Evolutionary conservation across 2,113 vertebrate species (phyloP).

Genomic region (Ammodramus savannarum): DNA sequence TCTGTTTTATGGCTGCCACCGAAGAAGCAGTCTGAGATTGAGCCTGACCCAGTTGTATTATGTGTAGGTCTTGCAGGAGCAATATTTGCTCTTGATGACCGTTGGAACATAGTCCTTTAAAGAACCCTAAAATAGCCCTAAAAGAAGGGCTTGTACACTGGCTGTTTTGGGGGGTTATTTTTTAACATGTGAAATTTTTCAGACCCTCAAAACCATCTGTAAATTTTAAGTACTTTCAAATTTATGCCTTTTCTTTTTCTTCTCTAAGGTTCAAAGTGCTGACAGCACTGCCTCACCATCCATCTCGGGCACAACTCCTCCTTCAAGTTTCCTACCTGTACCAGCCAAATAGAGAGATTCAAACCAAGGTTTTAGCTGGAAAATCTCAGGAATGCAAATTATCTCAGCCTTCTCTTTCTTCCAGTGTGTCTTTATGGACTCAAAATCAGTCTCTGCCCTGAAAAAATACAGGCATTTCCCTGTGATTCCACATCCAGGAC

Average conservation of each 20-base stretch:
- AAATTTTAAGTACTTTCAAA: neutral
- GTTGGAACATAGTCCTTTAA: neutral
- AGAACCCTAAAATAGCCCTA: neutral
- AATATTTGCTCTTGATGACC: neutral
- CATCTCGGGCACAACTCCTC: fast-evolving
- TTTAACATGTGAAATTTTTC: neutral
- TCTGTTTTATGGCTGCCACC: slow-evolving; percentile 29
- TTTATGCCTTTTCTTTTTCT: neutral
- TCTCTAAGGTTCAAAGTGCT: neutral
- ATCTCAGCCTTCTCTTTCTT: neutral
- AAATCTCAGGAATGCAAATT: neutral
- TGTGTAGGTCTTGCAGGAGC: neutral
- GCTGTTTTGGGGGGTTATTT: neutral
- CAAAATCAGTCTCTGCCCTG: neutral
- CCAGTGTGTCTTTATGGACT: neutral
- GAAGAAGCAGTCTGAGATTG: neutral
- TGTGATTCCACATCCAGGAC: fast-evolving
- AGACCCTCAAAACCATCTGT: neutral
- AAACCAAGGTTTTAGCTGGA: neutral
- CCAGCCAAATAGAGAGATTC: neutral
- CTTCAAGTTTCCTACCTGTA: neutral
- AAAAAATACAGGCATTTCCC: neutral
- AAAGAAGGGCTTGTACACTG: neutral
- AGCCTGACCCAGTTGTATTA: slow-evolving; percentile 8
- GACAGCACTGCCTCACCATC: neutral